A percentile compares a stretch with the other conserved stretches of the same genome.
Conservation (phyloP, 2,888 invertebrate genomes). For the Panopea generosa region DNA sequence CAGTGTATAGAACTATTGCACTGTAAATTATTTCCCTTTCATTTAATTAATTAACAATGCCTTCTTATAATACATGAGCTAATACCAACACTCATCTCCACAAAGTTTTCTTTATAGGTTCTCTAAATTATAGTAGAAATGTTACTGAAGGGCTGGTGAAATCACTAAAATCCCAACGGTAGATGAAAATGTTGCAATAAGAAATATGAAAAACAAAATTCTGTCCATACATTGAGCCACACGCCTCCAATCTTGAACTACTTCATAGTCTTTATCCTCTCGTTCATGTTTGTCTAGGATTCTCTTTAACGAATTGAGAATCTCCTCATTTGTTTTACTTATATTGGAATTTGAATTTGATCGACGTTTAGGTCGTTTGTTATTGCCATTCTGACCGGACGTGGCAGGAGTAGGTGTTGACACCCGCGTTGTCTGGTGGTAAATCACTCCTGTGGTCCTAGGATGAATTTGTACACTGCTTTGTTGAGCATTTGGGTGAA, state of each 20-base stretch:
- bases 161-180: slow-evolving; percentile 86
- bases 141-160: slow-evolving; percentile 82
- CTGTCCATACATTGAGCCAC: slow-evolving; percentile 87
- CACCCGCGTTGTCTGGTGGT: background rate
- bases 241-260: slow-evolving; percentile 87
- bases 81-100: too few relatives aligned
- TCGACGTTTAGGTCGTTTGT: slow-evolving; percentile 37
- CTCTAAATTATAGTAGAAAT: background rate
- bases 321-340: slow-evolving; percentile 84
- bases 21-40: too few relatives aligned
- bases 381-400: slow-evolving; percentile 32
- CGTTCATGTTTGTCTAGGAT: slow-evolving; percentile 86
- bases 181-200: slow-evolving; percentile 86
- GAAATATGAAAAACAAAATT: slow-evolving; percentile 87
- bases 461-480: slow-evolving; percentile 6
- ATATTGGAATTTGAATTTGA: slow-evolving; percentile 44
- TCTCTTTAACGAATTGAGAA: slow-evolving; percentile 85
- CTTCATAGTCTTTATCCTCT: slow-evolving; percentile 83
- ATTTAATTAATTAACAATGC: too few relatives aligned
- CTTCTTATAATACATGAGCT: too few relatives aligned
- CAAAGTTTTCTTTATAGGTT: too few relatives aligned
- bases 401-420: background rate
- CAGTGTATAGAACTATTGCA: too few relatives aligned
- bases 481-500: slow-evolving; percentile 4
- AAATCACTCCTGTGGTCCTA: slow-evolving; percentile 6